Base-by-base conservation (phyloP, 2,113 vertebrate species). In the Tenebrosternarchus preto region DNA sequence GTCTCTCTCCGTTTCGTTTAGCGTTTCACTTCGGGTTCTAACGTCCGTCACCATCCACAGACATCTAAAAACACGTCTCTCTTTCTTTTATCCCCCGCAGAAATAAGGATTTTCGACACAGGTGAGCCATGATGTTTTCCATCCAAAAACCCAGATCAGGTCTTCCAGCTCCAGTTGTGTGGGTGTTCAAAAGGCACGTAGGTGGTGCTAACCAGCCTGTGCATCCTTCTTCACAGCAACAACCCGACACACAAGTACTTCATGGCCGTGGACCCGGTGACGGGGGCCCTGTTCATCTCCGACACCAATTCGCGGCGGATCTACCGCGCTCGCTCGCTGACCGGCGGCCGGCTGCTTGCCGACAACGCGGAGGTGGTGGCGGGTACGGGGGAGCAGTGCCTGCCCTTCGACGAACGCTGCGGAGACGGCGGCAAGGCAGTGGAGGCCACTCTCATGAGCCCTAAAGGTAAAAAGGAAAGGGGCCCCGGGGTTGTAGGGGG, bases 91-190 rank as follows among this genome's bases (percentile, higher is more conserved):
- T 93, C 24, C 70, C 80, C 92, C 90, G 91, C 94, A 99, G 98
- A 95, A 99, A 98, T 94, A 99, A 99, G 95, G 98, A 99, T 93
- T 99, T 98, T 95, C 95, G 98, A 94, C 97, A 99, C 95, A 98
- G 98, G 97, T 99, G 93, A 96, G 95, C 72, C 6, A 67, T 74
- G 66, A 31, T 15, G 55, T 63, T 61, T 20, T n/a, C 33, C 8
- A 2, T 61, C 31, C 3, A 2, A 9, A 1, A 50, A 15, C 0
- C 43, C 43, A 15, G 43, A 50, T 50, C 43, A 50, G 43, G 15
- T 12, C 43, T 50, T 50, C 39, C 8, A 50, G 9, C 43, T 5
- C 6, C 2, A 43, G 6, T 9, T 43, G 39, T 36, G n/a, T 36
- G 7, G 7, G 36, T 36, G 36, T 36, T n/a, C n/a, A n/a, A n/a